Conservation (phyloP, 2,888 invertebrate genomes). For the Parnassius glacialis region DNA sequence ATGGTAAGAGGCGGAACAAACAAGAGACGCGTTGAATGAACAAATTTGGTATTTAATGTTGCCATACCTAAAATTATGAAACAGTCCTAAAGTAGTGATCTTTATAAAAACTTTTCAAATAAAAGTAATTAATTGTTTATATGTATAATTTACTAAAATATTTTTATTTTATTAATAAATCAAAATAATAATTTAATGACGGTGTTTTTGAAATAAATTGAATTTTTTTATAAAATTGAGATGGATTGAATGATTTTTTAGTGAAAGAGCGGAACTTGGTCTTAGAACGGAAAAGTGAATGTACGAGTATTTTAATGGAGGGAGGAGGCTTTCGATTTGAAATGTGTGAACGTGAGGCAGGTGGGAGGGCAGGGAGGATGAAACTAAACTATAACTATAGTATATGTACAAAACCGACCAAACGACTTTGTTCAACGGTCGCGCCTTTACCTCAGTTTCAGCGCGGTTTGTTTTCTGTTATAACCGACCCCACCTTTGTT, state of each 20-base stretch:
- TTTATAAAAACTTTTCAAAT: no score
- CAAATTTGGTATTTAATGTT: slow-evolving; percentile 27
- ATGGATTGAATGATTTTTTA: slow-evolving; percentile 33
- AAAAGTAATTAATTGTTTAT: no score
- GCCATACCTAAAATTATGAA: slow-evolving; percentile 18
- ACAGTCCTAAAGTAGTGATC: no score
- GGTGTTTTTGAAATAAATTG: no score
- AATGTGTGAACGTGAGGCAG: slow-evolving; percentile 35
- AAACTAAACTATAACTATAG: slow-evolving; percentile 32
- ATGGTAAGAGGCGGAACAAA: slow-evolving; percentile 38
- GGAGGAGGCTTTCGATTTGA: slow-evolving; percentile 60
- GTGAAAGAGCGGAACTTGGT: slow-evolving; percentile 23
- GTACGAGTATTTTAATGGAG: slow-evolving; percentile 33
- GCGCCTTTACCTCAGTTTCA: slow-evolving; percentile 40
- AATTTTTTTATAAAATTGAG: neutral
- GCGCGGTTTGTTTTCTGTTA: slow-evolving; percentile 65
- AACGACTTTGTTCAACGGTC: slow-evolving; percentile 78
- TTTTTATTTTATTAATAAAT: no score
- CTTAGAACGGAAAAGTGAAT: slow-evolving; percentile 29
- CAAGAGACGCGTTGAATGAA: slow-evolving; percentile 42
- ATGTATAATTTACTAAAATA: no score
- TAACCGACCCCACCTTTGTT: slow-evolving; percentile 72
- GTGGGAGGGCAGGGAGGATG: slow-evolving; percentile 50
- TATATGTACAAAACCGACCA: slow-evolving; percentile 65
- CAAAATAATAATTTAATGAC: no score